A percentile compares a stretch with the other conserved stretches of the same genome.
Conservation (phyloP, 1,140 invertebrate genomes). For the Hypsibius dujardini region DNA sequence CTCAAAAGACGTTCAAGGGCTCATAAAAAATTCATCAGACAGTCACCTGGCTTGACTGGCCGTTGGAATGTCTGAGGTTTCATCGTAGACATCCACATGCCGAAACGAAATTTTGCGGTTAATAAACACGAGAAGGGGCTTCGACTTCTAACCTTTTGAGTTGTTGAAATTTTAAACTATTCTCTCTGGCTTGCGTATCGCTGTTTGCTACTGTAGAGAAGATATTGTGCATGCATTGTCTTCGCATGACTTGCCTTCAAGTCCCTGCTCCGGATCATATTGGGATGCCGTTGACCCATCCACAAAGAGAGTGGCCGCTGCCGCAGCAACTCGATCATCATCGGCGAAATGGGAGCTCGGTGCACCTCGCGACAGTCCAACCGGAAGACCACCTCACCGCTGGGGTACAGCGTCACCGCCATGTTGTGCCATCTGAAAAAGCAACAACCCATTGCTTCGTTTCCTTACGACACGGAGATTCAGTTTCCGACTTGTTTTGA, state of each 20-base stretch:
- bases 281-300: not conserved
- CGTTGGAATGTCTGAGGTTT: too few relatives aligned
- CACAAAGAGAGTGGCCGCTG: not conserved
- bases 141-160: too few relatives aligned
- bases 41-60: not conserved
- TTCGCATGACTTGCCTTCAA: conserved; percentile 13
- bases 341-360: not conserved
- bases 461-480: too few relatives aligned
- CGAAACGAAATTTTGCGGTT: too few relatives aligned
- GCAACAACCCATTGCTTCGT: too few relatives aligned
- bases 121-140: too few relatives aligned
- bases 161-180: too few relatives aligned
- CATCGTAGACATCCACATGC: too few relatives aligned
- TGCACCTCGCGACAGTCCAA: not conserved
- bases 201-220: too few relatives aligned
- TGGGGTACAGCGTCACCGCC: not conserved
- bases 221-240: not conserved
- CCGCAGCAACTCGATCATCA: not conserved
- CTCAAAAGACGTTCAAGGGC: not conserved
- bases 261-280: not conserved
- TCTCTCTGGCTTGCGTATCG: too few relatives aligned
- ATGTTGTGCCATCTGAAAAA: not conserved
- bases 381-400: not conserved
- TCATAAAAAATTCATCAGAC: conserved; percentile 7
- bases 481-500: too few relatives aligned